Evolutionary conservation across 2,797 vertebrate genomes (phyloP).

Genomic region (Semaprochilodus insignis): DNA sequence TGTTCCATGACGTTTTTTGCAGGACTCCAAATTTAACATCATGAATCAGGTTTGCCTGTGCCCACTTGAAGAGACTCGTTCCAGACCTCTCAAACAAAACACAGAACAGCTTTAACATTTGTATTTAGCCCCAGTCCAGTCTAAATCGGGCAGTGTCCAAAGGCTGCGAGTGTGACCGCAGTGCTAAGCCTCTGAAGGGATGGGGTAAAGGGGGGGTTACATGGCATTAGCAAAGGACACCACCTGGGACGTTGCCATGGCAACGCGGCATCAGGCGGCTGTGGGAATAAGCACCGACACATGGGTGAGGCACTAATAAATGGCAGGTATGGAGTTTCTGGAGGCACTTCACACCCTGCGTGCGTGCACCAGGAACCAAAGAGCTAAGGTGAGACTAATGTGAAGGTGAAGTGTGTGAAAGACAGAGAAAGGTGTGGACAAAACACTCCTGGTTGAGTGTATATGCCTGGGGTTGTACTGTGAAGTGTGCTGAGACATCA

Average conservation of each 20-base stretch:
- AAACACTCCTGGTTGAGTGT: background rate
- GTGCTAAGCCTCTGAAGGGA: slow-evolving; percentile 4
- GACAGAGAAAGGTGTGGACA: slow-evolving; percentile 10
- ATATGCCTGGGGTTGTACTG: background rate
- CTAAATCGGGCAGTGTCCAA: background rate
- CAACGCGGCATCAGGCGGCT: background rate
- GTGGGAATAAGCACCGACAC: slow-evolving; percentile 18
- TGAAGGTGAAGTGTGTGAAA: slow-evolving; percentile 12
- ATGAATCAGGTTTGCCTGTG: background rate
- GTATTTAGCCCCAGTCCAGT: slow-evolving; percentile 1
- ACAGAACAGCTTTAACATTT: slow-evolving; percentile 4
- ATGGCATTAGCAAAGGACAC: slow-evolving; percentile 27
- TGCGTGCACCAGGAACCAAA: background rate
- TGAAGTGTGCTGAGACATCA: background rate
- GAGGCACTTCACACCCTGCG: slow-evolving; percentile 16
- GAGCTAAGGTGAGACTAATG: background rate
- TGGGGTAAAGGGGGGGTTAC: background rate
- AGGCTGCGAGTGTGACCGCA: slow-evolving; percentile 1
- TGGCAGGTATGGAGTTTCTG: slow-evolving; percentile 19
- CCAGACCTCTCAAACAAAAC: background rate
- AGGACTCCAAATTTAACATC: background rate
- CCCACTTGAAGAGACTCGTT: background rate
- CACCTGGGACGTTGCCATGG: slow-evolving; percentile 9
- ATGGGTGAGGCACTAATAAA: slow-evolving; percentile 21
- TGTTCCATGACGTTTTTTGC: background rate